Evolutionary conservation across 2,113 vertebrate genomes (phyloP), one percentile per base, ranked within the genome.

Genomic region (Heteronetta atricapilla): DNA sequence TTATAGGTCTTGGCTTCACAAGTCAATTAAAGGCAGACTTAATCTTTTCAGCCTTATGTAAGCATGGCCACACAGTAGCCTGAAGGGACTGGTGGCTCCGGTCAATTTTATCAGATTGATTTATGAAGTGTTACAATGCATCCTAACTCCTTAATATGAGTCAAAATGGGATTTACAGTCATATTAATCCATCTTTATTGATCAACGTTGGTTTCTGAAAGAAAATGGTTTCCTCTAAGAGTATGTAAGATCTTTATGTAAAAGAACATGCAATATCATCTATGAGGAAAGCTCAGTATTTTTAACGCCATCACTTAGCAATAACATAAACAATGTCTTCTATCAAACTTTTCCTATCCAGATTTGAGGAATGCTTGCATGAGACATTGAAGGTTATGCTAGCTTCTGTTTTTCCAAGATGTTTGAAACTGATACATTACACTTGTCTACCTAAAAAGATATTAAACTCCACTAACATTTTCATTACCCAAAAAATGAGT

Each of bases 401-500:
- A 63, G 34, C 52, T 77, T 90, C 82, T 95, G 63, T 55, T 96
- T 90, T 89, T n/a, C 55, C 56, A 73, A 63, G 55, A 60, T 59
- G 36, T 55, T 81, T 73, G 29, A 92, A 95, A 75, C 8, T 25
- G 60, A 93, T 53, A 81, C 5, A 23, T 70, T 64, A 74, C 29
- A 48, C 34, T 72, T 72, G 63, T 75, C 55, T 92, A 29, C 67
- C 38, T 78, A 91, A 80, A 88, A 76, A 88, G 66, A 97, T 95
- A 91, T 76, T 92, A 88, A 87, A 55, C 8, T 66, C 60, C 90
- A 68, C 82, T 95, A 36, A 82, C 72, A 94, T 91, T 95, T 92
- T 68, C 22, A 77, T 77, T 86, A 33, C 88, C 95, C 55, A 93
- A 96, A 93, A 90, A 64, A 1, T 46, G 38, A 95, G 72, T 48